phyloP scores from a whole-genome alignment of 2,888 invertebrate genomes.

The Lymantria dispar region DNA sequence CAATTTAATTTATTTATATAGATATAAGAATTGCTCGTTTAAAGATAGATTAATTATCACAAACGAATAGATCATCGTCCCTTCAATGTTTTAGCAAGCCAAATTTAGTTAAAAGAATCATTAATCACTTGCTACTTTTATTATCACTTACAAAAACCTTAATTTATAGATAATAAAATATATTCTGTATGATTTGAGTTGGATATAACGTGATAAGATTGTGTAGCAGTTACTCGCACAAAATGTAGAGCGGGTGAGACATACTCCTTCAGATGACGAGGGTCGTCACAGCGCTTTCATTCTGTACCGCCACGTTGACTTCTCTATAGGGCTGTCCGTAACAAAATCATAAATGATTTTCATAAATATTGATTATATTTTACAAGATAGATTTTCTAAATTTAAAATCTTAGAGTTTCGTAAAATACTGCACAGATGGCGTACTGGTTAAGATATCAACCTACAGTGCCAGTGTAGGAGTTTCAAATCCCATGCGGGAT shows the following conservation, averaged over 20 bases:
- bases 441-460: too few relatives aligned
- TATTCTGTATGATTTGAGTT: constrained; percentile 18
- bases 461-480: too few relatives aligned
- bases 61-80: too few relatives aligned
- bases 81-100: too few relatives aligned
- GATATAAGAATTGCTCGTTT: too few relatives aligned
- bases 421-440: too few relatives aligned
- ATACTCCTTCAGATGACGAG: constrained; percentile 62
- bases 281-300: constrained; percentile 62
- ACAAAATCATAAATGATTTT: background rate
- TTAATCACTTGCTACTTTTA: background rate
- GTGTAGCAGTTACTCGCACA: constrained; percentile 36
- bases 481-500: too few relatives aligned
- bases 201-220: constrained; percentile 23
- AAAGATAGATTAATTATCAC: too few relatives aligned
- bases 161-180: background rate
- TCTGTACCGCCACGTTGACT: constrained; percentile 37
- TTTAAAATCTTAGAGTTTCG: too few relatives aligned
- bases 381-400: too few relatives aligned
- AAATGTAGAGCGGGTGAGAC: constrained; percentile 52
- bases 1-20: too few relatives aligned
- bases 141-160: background rate
- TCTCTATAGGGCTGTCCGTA: constrained; percentile 40
- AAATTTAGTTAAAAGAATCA: background rate
- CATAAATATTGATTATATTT: background rate